Conservation (phyloP, 2,797 vertebrate species). For the Ctenochaetus hawaiiensis region DNA sequence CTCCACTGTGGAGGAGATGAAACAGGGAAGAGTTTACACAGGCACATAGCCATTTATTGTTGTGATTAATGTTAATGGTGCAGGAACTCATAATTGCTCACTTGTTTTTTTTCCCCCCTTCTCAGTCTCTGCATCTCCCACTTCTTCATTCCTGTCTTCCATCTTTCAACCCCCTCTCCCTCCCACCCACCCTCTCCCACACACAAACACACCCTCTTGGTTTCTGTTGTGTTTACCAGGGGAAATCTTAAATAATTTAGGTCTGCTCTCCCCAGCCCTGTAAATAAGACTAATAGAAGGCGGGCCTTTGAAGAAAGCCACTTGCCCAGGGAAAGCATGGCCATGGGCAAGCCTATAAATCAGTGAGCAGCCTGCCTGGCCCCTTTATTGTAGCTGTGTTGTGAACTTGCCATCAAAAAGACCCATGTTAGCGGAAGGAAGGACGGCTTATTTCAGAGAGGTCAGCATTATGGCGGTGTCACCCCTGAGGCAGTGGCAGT, state of each 20-base stretch:
- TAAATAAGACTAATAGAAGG: conserved; percentile 81
- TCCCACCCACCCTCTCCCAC: not conserved
- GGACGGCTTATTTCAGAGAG: conserved; percentile 56
- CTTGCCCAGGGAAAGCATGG: conserved; percentile 73
- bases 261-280: conserved; percentile 66
- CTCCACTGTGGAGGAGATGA: conserved; percentile 44
- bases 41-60: conserved; percentile 60
- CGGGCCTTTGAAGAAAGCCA: conserved; percentile 69
- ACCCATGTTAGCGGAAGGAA: conserved; percentile 60
- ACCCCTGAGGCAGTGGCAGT: conserved; percentile 34
- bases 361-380: conserved; percentile 66
- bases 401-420: conserved; percentile 45
- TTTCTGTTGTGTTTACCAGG: conserved; percentile 70
- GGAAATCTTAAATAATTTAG: conserved; percentile 77
- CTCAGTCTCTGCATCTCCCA: conserved; percentile 17
- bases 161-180: not conserved
- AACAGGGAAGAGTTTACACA: conserved; percentile 53
- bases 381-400: conserved; percentile 54
- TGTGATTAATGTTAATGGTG: conserved; percentile 72
- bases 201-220: conserved; percentile 26
- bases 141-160: conserved; percentile 38
- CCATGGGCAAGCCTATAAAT: conserved; percentile 72
- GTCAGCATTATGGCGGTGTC: conserved; percentile 52
- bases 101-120: conserved; percentile 9
- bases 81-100: conserved; percentile 61